Percentiles rank a stretch among this genome's conserved stretches.
These are phyloP conservation scores for Protosalanx chinensis DNA, from an alignment of 2,797 vertebrate species.

Conservation along the genomic window DNA sequence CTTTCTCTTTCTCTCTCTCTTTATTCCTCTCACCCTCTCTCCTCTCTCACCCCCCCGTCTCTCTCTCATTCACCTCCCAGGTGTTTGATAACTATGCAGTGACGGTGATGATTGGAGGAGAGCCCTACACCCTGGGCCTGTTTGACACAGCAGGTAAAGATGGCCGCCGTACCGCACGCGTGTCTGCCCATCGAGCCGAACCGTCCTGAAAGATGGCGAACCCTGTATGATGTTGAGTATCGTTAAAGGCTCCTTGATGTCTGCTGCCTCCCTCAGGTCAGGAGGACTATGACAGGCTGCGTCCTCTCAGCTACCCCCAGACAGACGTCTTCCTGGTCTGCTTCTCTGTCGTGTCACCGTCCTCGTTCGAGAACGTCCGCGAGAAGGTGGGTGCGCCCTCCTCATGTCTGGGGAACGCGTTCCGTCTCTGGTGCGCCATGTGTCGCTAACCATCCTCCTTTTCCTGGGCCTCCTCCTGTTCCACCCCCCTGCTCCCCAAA, in stretches of 20 bases:
- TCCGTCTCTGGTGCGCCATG: neutral
- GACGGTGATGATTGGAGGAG: slow-evolving; percentile 96
- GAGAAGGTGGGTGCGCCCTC: slow-evolving; percentile 79
- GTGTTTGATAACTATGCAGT: slow-evolving; percentile 97
- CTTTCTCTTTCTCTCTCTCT: neutral
- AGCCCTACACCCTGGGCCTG: slow-evolving; percentile 92
- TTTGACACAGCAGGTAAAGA: slow-evolving; percentile 91
- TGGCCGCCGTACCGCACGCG: neutral
- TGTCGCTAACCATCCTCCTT: neutral
- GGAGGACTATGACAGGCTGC: slow-evolving; percentile 95
- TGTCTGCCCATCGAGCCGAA: neutral
- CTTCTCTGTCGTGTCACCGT: slow-evolving; percentile 93
- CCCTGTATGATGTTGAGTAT: too few relatives aligned
- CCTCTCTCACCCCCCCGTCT: neutral
- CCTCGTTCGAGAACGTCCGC: slow-evolving; percentile 94
- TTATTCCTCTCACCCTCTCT: too few relatives aligned
- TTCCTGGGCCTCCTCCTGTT: neutral
- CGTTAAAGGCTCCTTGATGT: neutral
- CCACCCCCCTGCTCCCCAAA: too few relatives aligned
- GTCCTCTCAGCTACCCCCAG: slow-evolving; percentile 94
- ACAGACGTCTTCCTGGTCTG: slow-evolving; percentile 96
- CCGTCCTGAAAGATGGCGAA: neutral
- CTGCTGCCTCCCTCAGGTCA: slow-evolving; percentile 77
- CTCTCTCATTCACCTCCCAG: slow-evolving; percentile 31
- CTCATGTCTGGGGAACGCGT: neutral